A percentile compares a stretch with the other conserved stretches of the same genome.
Evolutionary conservation across 30 jellyfish, hydroid and myxozoan genomes (phyloP).

Genomic region (Pelagia noctiluca): DNA sequence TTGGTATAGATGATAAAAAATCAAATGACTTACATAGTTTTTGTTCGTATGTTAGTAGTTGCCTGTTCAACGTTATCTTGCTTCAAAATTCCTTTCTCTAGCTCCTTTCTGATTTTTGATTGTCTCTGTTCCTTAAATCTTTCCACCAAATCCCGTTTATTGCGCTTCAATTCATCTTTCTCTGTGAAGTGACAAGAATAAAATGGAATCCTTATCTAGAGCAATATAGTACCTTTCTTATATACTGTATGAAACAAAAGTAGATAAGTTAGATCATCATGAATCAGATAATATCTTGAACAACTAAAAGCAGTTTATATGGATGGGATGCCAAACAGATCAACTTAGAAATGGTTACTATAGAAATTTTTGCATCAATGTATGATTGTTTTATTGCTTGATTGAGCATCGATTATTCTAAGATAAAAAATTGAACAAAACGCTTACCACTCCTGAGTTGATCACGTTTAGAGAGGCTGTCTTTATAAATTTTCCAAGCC

Average conservation of each 20-base stretch:
- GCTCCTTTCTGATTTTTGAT: not conserved
- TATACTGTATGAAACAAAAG: too few relatives aligned
- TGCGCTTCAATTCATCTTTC: conserved; percentile 11
- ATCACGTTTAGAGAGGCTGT: conserved; percentile 39
- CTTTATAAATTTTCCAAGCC: conserved; percentile 44
- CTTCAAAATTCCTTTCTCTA: not conserved
- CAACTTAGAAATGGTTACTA: not conserved
- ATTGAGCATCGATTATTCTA: not conserved
- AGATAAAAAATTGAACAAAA: not conserved
- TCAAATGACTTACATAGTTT: not conserved
- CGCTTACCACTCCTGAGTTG: conserved; percentile 26
- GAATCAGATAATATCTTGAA: not conserved
- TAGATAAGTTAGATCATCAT: too few relatives aligned
- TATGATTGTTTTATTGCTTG: not conserved
- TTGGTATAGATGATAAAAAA: not conserved
- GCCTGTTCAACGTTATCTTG: not conserved
- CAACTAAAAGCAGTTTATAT: not conserved
- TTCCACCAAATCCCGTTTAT: conserved; percentile 22
- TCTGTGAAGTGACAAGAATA: too few relatives aligned
- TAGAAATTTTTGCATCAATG: not conserved
- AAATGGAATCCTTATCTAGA: too few relatives aligned
- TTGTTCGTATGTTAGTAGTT: not conserved
- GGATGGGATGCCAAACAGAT: not conserved
- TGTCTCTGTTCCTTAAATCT: not conserved
- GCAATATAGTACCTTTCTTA: too few relatives aligned